A percentile compares a stretch with the other conserved stretches of the same genome.
Evolutionary conservation across 2,797 vertebrate species (phyloP).

Genomic region (Ateles fusciceps): DNA sequence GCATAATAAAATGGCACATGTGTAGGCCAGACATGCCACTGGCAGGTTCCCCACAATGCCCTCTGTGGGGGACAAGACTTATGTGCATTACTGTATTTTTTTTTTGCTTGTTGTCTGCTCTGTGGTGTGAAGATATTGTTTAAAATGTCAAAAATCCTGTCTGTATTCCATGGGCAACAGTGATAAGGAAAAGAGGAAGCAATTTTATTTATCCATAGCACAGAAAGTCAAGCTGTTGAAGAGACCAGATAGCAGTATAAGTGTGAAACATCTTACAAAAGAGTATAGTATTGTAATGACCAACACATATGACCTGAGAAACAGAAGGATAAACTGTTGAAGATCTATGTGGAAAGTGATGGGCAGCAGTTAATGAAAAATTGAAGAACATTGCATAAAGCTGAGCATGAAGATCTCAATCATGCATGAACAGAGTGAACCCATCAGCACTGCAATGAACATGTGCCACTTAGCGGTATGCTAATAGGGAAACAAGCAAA

Average conservation of each 20-base stretch:
- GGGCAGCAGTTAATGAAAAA: background rate
- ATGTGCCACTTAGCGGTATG: background rate
- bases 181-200: background rate
- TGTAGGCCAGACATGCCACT: background rate
- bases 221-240: background rate
- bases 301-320: background rate
- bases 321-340: background rate
- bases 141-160: background rate
- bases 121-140: background rate
- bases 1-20: background rate
- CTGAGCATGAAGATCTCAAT: background rate
- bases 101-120: background rate
- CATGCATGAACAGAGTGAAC: background rate
- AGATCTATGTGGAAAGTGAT: background rate
- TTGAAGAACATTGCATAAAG: background rate
- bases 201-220: background rate
- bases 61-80: background rate
- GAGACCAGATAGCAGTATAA: background rate
- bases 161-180: background rate
- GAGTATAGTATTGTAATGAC: background rate
- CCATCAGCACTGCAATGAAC: background rate
- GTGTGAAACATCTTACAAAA: background rate
- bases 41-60: background rate
- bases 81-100: background rate
- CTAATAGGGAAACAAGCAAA: background rate